Evolutionary conservation across 92 coral and sea anemone species (phyloP), one percentile per base, ranked within the genome.

Genomic region (Actinostola sp.): DNA sequence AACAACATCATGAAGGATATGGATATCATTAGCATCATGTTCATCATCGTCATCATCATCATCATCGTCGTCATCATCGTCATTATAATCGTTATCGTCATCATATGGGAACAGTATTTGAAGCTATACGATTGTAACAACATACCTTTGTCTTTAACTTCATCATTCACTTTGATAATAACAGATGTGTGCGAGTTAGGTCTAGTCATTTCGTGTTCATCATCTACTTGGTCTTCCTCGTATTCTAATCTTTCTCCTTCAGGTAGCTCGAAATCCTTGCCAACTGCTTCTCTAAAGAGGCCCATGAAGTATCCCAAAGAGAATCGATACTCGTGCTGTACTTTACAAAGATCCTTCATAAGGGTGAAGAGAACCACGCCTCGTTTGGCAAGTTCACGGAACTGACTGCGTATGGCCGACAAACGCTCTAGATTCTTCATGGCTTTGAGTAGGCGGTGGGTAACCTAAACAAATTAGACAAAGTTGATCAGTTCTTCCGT

Each of bases 321-420:
- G 67, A 91, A 93, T 39, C 98, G 98, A 71, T 90, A 93, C 79
- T 93, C 97, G 74, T 93, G 98, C 33, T 93, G 98, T 7, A 93
- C 84, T 36, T 81, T 68, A 63, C 88, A 84, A 63, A 93, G 81
- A 26, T 90, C 87, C 41, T 84, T 88, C 60, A 88, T 62, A 27
- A 92, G 92, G 49, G 84, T 78, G 57, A 88, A 91, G 75, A 93
- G 75, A 41, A 92, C 86, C 72, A 92, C 96, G 27, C 93, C 97
- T 10, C 92, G 86, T 50, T 80, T 89, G 59, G 98, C 88, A 46
- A 93, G 84, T 29, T 86, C 86, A 55, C 77, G 89, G 79, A 84
- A 93, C 46, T 82, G 88, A 62, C 83, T 78, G 32, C 96, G 89
- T 71, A 93, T 72, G 31, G 76, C 52, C 42, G 86, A 83, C 55